Evolutionary conservation across 2,888 invertebrate genomes (phyloP).

Genomic region (Drosophila neonasuta): DNA sequence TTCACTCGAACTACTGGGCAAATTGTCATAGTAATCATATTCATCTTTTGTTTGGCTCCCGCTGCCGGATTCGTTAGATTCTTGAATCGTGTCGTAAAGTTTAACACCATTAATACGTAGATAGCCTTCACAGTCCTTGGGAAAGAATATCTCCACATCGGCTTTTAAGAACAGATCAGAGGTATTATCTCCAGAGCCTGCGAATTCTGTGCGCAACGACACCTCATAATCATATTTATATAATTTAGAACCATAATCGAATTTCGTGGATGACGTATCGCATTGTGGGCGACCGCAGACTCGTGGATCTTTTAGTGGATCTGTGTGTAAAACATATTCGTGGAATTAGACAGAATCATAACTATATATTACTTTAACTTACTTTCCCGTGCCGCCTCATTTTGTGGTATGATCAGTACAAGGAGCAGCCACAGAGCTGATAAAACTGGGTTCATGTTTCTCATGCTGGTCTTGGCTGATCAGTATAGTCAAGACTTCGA

Average conservation of each 20-base stretch:
- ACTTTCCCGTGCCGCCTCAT: constrained; percentile 69
- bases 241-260: constrained; percentile 72
- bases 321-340: constrained; percentile 80
- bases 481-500: constrained; percentile 16
- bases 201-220: constrained; percentile 87
- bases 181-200: constrained; percentile 87
- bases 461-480: constrained; percentile 60
- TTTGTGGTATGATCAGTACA: constrained; percentile 43
- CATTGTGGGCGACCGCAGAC: constrained; percentile 89
- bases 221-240: constrained; percentile 89
- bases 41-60: constrained; percentile 36
- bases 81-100: constrained; percentile 83
- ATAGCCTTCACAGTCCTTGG: constrained; percentile 88
- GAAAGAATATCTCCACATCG: constrained; percentile 85
- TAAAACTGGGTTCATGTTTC: constrained; percentile 24
- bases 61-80: constrained; percentile 20
- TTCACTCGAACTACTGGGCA: constrained; percentile 48
- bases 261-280: constrained; percentile 78
- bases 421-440: constrained; percentile 51
- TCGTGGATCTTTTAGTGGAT: constrained; percentile 88
- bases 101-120: constrained; percentile 85
- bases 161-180: constrained; percentile 87
- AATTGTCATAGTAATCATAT: constrained; percentile 74
- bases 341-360: background rate
- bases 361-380: constrained; percentile 24